Conservation (phyloP, 2,113 vertebrate genomes). For the Oryctolagus cuniculus region DNA sequence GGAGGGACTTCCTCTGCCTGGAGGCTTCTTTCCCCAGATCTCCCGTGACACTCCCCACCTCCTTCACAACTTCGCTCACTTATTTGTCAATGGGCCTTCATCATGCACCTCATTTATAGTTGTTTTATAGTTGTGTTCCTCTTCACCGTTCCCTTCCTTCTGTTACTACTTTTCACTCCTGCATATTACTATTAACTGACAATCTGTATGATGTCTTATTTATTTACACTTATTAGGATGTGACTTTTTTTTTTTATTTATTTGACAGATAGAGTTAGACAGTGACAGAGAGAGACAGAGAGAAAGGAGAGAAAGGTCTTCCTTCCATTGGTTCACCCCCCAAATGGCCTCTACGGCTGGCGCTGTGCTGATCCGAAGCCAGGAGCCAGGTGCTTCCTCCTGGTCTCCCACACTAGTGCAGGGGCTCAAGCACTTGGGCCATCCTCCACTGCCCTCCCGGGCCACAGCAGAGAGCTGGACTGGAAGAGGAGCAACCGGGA, state of each 20-base stretch:
- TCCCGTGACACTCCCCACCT: not conserved
- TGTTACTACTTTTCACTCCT: not conserved
- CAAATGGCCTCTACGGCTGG: no score
- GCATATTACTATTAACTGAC: not conserved
- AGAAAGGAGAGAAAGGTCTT: no score
- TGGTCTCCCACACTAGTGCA: no score
- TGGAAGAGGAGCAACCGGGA: no score
- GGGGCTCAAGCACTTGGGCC: no score
- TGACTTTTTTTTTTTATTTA: not conserved
- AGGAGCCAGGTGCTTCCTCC: no score
- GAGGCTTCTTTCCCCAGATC: not conserved
- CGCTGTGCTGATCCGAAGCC: no score
- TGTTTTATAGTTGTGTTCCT: not conserved
- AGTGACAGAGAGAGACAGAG: no score
- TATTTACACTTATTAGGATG: not conserved
- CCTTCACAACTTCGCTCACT: not conserved
- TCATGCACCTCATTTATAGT: not conserved
- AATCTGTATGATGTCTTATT: not conserved
- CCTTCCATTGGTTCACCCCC: no score
- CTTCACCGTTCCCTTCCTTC: not conserved
- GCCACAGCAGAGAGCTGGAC: no score
- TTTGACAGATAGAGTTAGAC: no score
- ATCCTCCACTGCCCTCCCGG: no score
- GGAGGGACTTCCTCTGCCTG: not conserved
- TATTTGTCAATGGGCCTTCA: not conserved